Base-by-base conservation (phyloP, 1,140 invertebrate genomes). In the Manduca sexta region DNA sequence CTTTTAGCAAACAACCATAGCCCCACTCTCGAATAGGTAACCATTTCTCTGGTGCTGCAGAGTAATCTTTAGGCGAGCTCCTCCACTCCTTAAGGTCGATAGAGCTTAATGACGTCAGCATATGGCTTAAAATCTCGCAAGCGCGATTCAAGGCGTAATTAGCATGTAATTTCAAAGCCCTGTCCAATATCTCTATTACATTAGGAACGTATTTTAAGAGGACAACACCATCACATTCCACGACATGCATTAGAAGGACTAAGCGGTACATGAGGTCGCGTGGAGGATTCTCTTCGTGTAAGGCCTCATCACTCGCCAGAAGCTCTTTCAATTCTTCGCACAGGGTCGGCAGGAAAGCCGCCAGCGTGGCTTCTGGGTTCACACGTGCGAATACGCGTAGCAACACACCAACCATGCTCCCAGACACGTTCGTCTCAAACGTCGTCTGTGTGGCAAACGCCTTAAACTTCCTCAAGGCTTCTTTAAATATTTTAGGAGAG, bases 1-100 rank as follows among this genome's bases (percentile, higher is more conserved):
- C 86, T 17, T 92, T 80, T 3, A 93, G 65, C 60, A 93, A 81
- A 8, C 90, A 88, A 0, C 91, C 84, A 49, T 90, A 87, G 0
- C 94, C 96, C 97, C 96, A 98, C 53, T 96, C 91, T 7, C 92
- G 91, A 12, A 96, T 90, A 2, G 94, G 91, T 7, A 96, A 84
- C 86, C 92, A 94, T 41, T 94, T 89, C 33, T 88, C 86, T 1
- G 93, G 83, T 1, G 90, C 89, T 41, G 88, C 85, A 41, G 92
- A 89, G 55, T 90, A 92, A 45, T 91, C 88, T 8, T 89, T 82
- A 4, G 89, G 74, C 1, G 88, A 88, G 67, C 90, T 92, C 34
- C 87, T 86, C 66, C 89, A 91, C 45, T 94, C 91, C n/a, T 86
- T 83, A 1, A 92, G 87, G 52, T 90, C 89, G 0, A 92, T 49